Evolutionary conservation across 2,888 invertebrate species (phyloP).

Genomic region (Melangyna quadrimaculata): DNA sequence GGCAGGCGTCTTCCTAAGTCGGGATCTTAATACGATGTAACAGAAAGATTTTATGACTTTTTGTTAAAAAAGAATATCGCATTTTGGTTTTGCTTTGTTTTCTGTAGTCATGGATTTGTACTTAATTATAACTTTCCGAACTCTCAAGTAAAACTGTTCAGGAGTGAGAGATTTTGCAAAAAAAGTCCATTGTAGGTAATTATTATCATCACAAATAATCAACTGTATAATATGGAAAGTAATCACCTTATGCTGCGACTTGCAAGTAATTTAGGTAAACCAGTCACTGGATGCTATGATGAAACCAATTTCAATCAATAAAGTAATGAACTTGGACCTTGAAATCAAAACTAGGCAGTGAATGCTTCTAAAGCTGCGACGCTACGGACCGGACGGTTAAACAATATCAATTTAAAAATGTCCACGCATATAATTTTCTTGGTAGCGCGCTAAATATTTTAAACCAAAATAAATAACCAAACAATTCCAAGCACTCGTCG

Average conservation of each 20-base stretch:
- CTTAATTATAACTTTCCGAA: too few species aligned
- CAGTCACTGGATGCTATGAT: not conserved
- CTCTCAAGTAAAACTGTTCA: too few species aligned
- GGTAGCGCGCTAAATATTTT: slow-evolving; percentile 41
- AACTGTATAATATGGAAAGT: not conserved
- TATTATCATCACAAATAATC: too few species aligned
- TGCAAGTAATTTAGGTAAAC: not conserved
- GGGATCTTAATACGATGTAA: too few species aligned
- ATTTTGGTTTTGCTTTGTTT: too few species aligned
- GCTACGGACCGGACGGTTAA: too few species aligned
- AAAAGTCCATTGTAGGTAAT: too few species aligned
- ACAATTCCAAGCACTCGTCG: slow-evolving; percentile 53
- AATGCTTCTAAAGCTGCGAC: not conserved
- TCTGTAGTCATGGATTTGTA: too few species aligned
- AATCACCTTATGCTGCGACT: not conserved
- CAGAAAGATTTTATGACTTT: too few species aligned
- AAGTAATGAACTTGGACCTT: slow-evolving; percentile 22
- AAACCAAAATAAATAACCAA: slow-evolving; percentile 40
- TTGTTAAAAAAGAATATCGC: too few species aligned
- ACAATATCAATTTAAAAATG: slow-evolving; percentile 38
- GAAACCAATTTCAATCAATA: not conserved
- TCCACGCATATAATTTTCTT: slow-evolving; percentile 48
- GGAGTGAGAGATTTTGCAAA: too few species aligned
- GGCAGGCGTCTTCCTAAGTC: too few species aligned
- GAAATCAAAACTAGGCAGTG: not conserved